These are phyloP conservation scores for Lordiphosa collinella DNA, from an alignment of 1,140 invertebrate species.

Conservation along the genomic window DNA sequence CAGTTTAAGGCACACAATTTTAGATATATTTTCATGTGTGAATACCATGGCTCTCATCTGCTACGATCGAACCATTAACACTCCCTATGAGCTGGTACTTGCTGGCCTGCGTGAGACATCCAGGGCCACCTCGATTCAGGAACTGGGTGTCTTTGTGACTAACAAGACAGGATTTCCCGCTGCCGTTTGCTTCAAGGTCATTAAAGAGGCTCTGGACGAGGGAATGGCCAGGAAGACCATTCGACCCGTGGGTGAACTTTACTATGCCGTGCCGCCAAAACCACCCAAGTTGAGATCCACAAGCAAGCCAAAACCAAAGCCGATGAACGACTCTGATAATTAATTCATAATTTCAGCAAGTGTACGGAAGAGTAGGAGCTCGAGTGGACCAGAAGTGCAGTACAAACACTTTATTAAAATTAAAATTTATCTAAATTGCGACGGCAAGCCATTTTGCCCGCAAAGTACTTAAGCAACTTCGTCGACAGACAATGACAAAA, in stretches of 20 bases:
- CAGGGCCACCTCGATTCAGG: not conserved
- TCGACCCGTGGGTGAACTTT: slow-evolving; percentile 13
- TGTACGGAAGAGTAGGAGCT: slow-evolving; percentile 33
- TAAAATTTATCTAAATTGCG: slow-evolving; percentile 73
- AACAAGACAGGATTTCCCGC: slow-evolving; percentile 21
- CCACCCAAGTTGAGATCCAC: not conserved
- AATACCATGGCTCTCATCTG: slow-evolving; percentile 22
- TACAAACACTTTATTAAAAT: slow-evolving; percentile 75
- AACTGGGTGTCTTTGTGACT: slow-evolving; percentile 16
- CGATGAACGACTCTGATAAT: slow-evolving; percentile 44
- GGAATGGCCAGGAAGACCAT: slow-evolving; percentile 19
- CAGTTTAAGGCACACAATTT: slow-evolving; percentile 5
- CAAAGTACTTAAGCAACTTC: slow-evolving; percentile 61
- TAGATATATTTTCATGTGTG: not conserved
- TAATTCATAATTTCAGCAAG: slow-evolving; percentile 58
- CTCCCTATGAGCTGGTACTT: slow-evolving; percentile 17
- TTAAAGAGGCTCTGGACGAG: slow-evolving; percentile 15
- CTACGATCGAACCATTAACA: slow-evolving; percentile 31
- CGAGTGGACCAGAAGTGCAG: slow-evolving; percentile 54
- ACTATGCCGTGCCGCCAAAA: slow-evolving; percentile 10
- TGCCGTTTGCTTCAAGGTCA: slow-evolving; percentile 32
- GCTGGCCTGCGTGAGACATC: slow-evolving; percentile 6
- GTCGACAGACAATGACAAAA: slow-evolving; percentile 31
- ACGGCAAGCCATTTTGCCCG: slow-evolving; percentile 66
- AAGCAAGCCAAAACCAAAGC: slow-evolving; percentile 12